These are phyloP conservation scores for Mesocricetus auratus DNA, from an alignment of 2,113 vertebrate genomes.

Conservation along the genomic window DNA sequence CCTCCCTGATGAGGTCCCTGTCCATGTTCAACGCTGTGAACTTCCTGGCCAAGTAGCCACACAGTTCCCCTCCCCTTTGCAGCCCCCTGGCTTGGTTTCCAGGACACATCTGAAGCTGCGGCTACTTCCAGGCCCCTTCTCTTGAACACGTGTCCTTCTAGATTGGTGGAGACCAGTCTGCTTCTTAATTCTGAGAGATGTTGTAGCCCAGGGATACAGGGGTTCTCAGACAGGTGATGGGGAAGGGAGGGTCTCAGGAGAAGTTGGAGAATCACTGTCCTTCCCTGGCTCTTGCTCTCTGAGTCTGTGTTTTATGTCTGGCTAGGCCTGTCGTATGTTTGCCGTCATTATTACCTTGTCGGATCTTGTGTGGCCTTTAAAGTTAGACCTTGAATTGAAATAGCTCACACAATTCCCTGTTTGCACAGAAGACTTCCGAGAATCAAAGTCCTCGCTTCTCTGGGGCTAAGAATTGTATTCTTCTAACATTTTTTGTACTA, in stretches of 20 bases:
- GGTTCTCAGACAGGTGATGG: background rate
- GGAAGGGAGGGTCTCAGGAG: background rate
- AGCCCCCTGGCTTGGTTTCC: background rate
- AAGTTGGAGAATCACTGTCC: background rate
- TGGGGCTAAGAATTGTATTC: background rate
- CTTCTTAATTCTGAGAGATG: background rate
- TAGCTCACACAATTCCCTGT: background rate
- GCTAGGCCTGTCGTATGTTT: background rate
- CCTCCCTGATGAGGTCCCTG: background rate
- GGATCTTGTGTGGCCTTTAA: background rate
- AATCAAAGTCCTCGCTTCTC: constrained; percentile 26
- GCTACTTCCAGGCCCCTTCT: background rate
- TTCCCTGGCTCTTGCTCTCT: background rate
- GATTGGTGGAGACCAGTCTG: background rate
- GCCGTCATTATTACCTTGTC: background rate
- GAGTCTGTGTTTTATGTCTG: background rate
- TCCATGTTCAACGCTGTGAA: background rate
- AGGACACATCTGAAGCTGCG: background rate
- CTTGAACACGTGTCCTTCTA: background rate
- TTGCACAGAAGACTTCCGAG: background rate
- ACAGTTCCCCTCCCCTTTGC: background rate
- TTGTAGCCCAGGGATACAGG: background rate
- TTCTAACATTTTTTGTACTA: background rate
- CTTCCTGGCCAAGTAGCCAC: background rate
- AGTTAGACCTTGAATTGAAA: constrained; percentile 8